Percentiles rank a stretch among this genome's conserved stretches.
Conservation (phyloP, 2,888 invertebrate species). For the Gryllus longicercus region DNA sequence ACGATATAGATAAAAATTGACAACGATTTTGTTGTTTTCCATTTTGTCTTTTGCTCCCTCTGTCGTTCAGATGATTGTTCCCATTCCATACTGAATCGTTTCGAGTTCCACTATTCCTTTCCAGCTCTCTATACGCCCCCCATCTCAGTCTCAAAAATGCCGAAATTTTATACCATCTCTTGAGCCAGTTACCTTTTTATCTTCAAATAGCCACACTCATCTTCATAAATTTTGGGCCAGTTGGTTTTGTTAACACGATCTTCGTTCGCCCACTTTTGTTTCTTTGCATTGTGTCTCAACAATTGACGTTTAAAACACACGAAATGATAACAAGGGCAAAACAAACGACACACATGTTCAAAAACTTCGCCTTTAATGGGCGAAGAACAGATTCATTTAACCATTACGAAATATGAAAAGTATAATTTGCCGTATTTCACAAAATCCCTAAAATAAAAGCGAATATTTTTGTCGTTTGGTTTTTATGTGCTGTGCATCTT, state of each 20-base stretch:
- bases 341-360: background rate
- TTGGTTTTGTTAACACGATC: no score
- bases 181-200: no score
- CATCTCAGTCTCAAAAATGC: no score
- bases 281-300: constrained; percentile 9
- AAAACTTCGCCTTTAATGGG: background rate
- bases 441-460: background rate
- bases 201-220: no score
- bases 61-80: constrained; percentile 21
- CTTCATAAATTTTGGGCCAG: no score
- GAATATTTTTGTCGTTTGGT: constrained; percentile 6
- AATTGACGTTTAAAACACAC: constrained; percentile 7
- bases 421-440: background rate
- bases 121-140: no score
- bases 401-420: background rate
- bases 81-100: background rate
- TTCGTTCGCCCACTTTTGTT: background rate
- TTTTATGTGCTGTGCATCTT: constrained; percentile 9
- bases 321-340: background rate
- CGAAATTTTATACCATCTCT: no score
- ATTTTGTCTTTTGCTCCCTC: constrained; percentile 24
- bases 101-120: no score
- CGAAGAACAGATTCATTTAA: background rate
- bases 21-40: background rate
- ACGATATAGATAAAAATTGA: background rate